A percentile compares a stretch with the other conserved stretches of the same genome.
Conservation (phyloP, 2,113 vertebrate species). For the Pteruthius melanotis region DNA sequence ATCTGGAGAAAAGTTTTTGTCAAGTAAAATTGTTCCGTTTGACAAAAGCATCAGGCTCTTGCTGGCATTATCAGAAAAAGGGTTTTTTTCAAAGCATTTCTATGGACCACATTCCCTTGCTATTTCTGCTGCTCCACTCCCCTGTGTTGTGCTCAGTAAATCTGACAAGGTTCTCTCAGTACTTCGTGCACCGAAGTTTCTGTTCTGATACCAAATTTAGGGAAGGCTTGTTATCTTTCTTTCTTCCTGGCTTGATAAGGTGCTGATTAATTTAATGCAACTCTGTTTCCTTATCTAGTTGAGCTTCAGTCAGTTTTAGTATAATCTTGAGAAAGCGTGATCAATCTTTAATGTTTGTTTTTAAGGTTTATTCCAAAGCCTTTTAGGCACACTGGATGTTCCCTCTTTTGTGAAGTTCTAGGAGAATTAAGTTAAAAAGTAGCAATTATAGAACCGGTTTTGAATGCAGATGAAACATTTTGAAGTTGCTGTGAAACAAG, state of each 20-base stretch:
- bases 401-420: not conserved
- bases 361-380: not conserved
- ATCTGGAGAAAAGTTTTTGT: slow-evolving; percentile 5
- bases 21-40: not conserved
- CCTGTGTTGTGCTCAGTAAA: not conserved
- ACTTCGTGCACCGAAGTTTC: not conserved
- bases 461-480: not conserved
- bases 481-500: not conserved
- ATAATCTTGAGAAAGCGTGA: not conserved
- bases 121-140: not conserved
- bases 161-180: slow-evolving; percentile 10
- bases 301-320: slow-evolving; percentile 23
- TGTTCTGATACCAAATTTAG: slow-evolving; percentile 5
- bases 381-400: not conserved
- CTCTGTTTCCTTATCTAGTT: slow-evolving; percentile 21
- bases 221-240: slow-evolving; percentile 13
- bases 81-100: not conserved
- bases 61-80: not conserved
- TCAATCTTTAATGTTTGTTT: slow-evolving; percentile 31
- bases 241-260: slow-evolving; percentile 47
- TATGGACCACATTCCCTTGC: not conserved
- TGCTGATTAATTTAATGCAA: slow-evolving; percentile 50
- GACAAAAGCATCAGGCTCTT: not conserved
- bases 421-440: not conserved
- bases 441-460: not conserved